These are phyloP conservation scores for Acronicta aceris DNA, from an alignment of 2,888 invertebrate species.

Conservation along the genomic window DNA sequence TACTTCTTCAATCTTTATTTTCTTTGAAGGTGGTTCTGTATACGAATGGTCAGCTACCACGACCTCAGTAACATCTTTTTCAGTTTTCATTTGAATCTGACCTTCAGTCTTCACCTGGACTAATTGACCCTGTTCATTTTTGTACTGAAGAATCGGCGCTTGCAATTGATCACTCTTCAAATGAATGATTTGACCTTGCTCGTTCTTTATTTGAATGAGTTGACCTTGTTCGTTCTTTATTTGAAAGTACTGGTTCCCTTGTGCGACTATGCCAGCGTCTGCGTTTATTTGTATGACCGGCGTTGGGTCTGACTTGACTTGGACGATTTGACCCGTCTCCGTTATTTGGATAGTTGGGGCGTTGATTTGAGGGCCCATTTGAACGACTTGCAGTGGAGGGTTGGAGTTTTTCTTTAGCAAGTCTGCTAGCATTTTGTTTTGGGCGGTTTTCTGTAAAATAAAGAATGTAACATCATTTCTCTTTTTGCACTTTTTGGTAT, in stretches of 20 bases:
- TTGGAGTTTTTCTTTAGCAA: constrained; percentile 93
- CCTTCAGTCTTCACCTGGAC: constrained; percentile 70
- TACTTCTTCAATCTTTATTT: constrained; percentile 78
- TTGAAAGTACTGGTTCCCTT: constrained; percentile 78
- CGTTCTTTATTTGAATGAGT: constrained; percentile 82
- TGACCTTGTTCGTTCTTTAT: constrained; percentile 85
- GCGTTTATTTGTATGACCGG: constrained; percentile 77
- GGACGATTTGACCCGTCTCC: constrained; percentile 84
- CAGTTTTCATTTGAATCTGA: constrained; percentile 60
- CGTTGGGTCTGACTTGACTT: constrained; percentile 77
- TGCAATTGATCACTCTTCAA: constrained; percentile 80
- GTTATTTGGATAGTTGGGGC: constrained; percentile 86
- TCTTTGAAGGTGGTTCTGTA: constrained; percentile 80
- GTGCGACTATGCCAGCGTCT: constrained; percentile 67
- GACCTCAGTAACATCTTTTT: constrained; percentile 73
- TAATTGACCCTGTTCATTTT: constrained; percentile 77
- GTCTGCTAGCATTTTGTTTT: constrained; percentile 95
- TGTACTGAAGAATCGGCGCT: constrained; percentile 73
- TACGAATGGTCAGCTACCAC: constrained; percentile 79
- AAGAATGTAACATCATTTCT: background rate
- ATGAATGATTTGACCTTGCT: constrained; percentile 84
- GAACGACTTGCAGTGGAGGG: constrained; percentile 86
- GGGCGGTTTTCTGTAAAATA: constrained; percentile 77
- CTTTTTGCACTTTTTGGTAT: too few species aligned
- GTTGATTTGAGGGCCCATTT: constrained; percentile 81